Percentiles rank a stretch among this genome's conserved stretches.
These are phyloP conservation scores for Muscidifurax raptorellus DNA, from an alignment of 1,140 invertebrate genomes.

Conservation along the genomic window DNA sequence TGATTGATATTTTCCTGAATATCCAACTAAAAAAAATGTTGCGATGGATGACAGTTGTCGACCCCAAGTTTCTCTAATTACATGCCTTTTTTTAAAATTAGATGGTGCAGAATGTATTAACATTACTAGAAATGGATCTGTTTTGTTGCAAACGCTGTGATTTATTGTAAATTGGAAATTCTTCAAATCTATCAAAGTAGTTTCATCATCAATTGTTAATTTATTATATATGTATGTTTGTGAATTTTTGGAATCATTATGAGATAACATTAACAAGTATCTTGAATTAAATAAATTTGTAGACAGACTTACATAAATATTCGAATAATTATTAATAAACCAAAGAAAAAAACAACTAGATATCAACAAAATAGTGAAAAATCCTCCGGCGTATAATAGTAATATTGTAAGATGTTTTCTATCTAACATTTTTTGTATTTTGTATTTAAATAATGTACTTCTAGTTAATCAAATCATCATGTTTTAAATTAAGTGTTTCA, in stretches of 20 bases:
- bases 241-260: neutral
- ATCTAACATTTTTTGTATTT: neutral
- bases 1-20: constrained; percentile 73
- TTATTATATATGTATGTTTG: neutral
- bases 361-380: neutral
- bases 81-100: constrained; percentile 78
- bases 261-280: neutral
- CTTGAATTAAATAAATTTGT: neutral
- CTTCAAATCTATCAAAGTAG: constrained; percentile 77
- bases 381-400: neutral
- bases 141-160: constrained; percentile 75
- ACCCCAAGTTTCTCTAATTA: constrained; percentile 84
- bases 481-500: no score
- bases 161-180: constrained; percentile 78
- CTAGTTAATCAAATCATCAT: no score
- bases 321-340: constrained; percentile 5
- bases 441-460: no score
- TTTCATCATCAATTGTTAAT: constrained; percentile 62
- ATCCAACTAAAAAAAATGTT: constrained; percentile 84
- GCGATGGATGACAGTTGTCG: constrained; percentile 68
- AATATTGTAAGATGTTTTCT: neutral
- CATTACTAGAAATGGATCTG: constrained; percentile 77
- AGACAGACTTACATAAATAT: neutral
- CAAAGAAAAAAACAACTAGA: constrained; percentile 8
- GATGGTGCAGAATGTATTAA: constrained; percentile 82